A percentile compares a stretch with the other conserved stretches of the same genome.
Evolutionary conservation across 2,113 vertebrate genomes (phyloP).

Genomic region (Mormyrus lacerda): DNA sequence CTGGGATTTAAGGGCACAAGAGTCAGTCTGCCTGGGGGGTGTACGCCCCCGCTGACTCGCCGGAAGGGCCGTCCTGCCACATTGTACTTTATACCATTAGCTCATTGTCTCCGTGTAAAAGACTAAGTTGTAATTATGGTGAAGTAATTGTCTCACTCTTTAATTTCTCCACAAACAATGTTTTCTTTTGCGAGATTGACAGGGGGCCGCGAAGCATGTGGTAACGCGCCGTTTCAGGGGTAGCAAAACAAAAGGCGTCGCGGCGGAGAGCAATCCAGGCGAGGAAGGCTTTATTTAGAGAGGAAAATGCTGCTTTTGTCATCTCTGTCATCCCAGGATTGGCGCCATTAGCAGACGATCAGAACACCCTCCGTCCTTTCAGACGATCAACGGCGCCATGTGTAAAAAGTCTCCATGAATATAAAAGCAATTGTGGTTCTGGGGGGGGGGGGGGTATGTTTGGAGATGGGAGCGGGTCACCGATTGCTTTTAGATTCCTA

Average conservation of each 20-base stretch:
- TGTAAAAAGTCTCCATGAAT: not conserved
- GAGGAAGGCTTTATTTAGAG: not conserved
- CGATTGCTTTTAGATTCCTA: not conserved
- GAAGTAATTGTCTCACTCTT: not conserved
- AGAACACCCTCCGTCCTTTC: not conserved
- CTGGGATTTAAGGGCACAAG: not conserved
- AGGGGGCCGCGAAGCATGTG: not conserved
- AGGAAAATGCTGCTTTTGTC: not conserved
- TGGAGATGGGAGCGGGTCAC: not conserved
- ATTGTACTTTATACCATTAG: not conserved
- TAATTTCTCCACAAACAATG: not conserved
- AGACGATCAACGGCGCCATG: not conserved
- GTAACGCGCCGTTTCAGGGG: not conserved
- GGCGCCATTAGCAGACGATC: not conserved
- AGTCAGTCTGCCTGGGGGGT: not conserved
- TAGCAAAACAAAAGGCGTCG: not conserved
- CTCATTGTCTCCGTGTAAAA: not conserved
- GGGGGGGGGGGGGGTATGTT: not conserved
- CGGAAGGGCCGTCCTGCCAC: not conserved
- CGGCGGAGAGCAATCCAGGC: not conserved
- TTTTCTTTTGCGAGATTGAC: not conserved
- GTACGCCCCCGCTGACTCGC: not conserved
- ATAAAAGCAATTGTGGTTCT: not conserved
- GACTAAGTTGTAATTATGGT: not conserved
- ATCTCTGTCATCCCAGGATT: not conserved